Percentiles rank a stretch among this genome's conserved stretches.
Evolutionary conservation across 2,113 vertebrate genomes (phyloP).

Genomic region (Colius striatus): DNA sequence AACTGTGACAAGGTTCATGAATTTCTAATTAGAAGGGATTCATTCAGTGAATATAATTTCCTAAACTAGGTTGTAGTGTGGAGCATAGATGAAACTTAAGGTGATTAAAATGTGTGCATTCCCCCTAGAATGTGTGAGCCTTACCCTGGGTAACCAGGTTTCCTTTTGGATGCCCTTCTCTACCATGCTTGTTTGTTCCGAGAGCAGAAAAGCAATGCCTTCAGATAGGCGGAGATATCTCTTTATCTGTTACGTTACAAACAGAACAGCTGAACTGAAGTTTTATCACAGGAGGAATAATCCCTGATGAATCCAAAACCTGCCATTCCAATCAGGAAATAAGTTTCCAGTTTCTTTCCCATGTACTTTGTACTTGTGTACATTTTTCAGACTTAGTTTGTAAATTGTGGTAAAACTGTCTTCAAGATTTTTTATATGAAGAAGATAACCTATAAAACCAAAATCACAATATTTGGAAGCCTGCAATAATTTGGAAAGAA

Average conservation of each 20-base stretch:
- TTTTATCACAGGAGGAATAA: not conserved
- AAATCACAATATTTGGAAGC: not conserved
- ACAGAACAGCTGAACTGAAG: not conserved
- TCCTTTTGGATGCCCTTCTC: not conserved
- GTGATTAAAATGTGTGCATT: not conserved
- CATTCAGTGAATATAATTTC: constrained; percentile 31
- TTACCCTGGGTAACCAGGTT: not conserved
- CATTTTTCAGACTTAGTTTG: not conserved
- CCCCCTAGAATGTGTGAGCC: not conserved
- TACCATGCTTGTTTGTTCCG: not conserved
- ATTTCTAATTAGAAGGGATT: constrained; percentile 21
- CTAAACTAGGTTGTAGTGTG: not conserved
- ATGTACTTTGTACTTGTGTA: not conserved
- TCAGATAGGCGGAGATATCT: not conserved
- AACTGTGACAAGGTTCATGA: constrained; percentile 13
- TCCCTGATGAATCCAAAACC: not conserved
- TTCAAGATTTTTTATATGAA: not conserved
- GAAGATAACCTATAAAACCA: not conserved
- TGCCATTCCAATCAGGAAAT: not conserved
- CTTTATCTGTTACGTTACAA: not conserved
- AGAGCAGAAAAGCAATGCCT: not conserved
- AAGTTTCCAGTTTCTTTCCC: not conserved
- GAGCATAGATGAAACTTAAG: not conserved
- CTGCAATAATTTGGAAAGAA: not conserved
- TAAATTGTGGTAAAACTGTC: not conserved